Evolutionary conservation across 2,888 invertebrate species (phyloP), one percentile per base, ranked within the genome.

Genomic region (Corythucha ciliata): DNA sequence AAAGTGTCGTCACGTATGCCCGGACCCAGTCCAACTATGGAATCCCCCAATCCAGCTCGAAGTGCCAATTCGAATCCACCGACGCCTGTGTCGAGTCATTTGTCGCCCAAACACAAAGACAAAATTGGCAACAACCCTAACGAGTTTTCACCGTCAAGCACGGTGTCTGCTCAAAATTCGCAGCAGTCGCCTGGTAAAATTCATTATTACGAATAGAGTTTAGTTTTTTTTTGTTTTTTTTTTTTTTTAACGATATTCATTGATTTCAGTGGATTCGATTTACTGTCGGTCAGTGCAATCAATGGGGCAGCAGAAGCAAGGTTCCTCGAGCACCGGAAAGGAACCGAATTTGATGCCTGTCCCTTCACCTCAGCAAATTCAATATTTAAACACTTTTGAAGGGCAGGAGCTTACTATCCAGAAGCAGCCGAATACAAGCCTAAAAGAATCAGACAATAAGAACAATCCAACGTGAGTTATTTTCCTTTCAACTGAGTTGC

Each of bases 321-420:
- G 71, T 39, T 67, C 54, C 18, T 47, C 59, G 10, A 57, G 53
- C 41, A 59, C 69, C 40, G 69, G 70, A 54, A 86, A 87, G 73
- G 88, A 88, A 70, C 85, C 88, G 48, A 91, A 90, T 70, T 75
- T 92, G 66, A 88, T 92, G 85, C 92, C 92, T 58, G 92, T 93
- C 63, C 92, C 93, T 60, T 92, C 92, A 59, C 93, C 93, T 52
- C 91, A 92, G 72, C 92, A 91, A 76, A 91, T 93, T 67, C 90
- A 89, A 62, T 93, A 92, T 74, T 79, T 92, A 66, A 91, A 89
- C 74, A 85, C 90, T 63, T 92, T 93, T 69, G 92, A 93, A 76
- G 91, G 91, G 57, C 92, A 93, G 76, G 93, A 93, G 72, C 73
- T 93, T 66, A 92, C 91, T 62, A 93, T 93, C 72, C 92, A 92